Percentiles rank a stretch among this genome's conserved stretches.
Conservation (phyloP, 2,797 vertebrate species). For the Pangasius sanitwongsei region DNA sequence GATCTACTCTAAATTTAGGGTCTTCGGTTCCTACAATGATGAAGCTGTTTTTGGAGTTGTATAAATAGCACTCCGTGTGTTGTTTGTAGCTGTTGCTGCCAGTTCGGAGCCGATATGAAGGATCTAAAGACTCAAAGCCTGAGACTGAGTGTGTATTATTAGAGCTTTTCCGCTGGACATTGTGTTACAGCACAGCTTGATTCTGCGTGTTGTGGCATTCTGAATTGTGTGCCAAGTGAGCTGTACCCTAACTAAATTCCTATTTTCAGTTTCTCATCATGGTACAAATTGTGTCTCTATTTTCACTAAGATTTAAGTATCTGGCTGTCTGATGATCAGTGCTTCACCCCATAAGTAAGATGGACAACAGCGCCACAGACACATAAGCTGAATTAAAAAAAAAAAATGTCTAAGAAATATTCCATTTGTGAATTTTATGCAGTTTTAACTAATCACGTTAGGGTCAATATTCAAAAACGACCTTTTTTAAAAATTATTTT, state of each 20-base stretch:
- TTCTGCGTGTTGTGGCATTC: not conserved
- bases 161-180: not conserved
- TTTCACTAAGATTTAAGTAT: not conserved
- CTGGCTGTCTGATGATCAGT: not conserved
- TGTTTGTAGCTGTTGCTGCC: not conserved
- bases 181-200: not conserved
- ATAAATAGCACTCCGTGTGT: not conserved
- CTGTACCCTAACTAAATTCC: too few species aligned
- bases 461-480: not conserved
- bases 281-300: too few species aligned
- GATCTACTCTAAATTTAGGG: not conserved
- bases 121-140: not conserved
- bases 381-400: not conserved
- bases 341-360: not conserved
- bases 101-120: not conserved
- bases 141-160: not conserved
- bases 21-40: not conserved
- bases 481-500: not conserved
- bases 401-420: not conserved
- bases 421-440: not conserved
- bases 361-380: not conserved
- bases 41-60: not conserved
- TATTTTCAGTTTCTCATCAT: not conserved
- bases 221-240: not conserved
- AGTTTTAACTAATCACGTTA: not conserved